Conservation (phyloP, 64 coral and sea anemone species). For the Acropora tenuis region DNA sequence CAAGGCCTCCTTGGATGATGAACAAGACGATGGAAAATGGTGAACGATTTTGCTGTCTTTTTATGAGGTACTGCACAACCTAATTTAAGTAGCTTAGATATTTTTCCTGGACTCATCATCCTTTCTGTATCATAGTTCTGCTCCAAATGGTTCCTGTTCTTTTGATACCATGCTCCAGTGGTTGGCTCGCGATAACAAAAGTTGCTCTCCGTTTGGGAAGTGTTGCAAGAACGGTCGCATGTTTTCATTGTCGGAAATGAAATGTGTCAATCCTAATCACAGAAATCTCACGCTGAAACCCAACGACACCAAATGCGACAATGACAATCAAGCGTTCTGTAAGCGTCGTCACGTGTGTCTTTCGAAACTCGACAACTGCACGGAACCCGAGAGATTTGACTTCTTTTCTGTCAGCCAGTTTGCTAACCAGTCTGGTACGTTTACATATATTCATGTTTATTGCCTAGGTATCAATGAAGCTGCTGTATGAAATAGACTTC, state of each 20-base stretch:
- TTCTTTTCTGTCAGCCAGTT: slow-evolving; percentile 18
- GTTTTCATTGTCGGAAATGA: slow-evolving; percentile 10
- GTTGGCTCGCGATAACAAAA: slow-evolving; percentile 10
- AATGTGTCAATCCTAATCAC: neutral
- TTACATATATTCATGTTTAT: neutral
- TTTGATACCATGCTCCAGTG: neutral
- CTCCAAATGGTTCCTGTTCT: slow-evolving; percentile 30
- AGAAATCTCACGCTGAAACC: neutral
- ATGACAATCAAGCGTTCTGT: slow-evolving; percentile 12
- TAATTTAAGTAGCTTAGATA: neutral
- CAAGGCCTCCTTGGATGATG: neutral
- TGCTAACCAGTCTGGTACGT: slow-evolving; percentile 23
- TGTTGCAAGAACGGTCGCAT: neutral
- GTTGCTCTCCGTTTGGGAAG: slow-evolving; percentile 7
- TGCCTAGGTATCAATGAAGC: neutral
- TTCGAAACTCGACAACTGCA: slow-evolving; percentile 16
- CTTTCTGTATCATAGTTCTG: neutral
- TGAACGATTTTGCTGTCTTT: neutral
- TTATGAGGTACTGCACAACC: neutral
- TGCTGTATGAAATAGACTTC: neutral
- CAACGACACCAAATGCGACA: neutral
- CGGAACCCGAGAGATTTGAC: neutral
- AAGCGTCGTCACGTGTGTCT: neutral
- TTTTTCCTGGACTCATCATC: too few relatives aligned
- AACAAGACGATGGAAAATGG: neutral